A percentile compares a stretch with the other conserved stretches of the same genome.
These are phyloP conservation scores for Sebastes hubbsi DNA, from an alignment of 2,797 vertebrate species.

Conservation along the genomic window DNA sequence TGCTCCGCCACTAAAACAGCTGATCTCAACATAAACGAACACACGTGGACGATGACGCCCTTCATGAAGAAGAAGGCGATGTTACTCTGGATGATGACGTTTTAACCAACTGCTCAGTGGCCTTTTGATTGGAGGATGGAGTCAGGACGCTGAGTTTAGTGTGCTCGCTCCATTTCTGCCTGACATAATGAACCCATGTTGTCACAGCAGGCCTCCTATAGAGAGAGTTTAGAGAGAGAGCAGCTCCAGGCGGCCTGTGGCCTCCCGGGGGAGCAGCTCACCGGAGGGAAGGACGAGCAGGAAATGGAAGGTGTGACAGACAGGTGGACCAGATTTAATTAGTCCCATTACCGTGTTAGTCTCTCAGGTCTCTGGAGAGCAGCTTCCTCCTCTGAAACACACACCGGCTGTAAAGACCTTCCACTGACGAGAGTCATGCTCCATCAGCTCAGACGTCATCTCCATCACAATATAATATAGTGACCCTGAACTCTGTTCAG, in stretches of 20 bases:
- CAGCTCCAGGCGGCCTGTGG: not conserved
- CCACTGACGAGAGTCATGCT: not conserved
- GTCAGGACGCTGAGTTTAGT: not conserved
- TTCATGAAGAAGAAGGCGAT: not conserved
- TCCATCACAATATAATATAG: not conserved
- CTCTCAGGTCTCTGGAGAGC: conserved; percentile 4
- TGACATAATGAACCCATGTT: conserved; percentile 40
- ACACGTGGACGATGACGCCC: too few species aligned
- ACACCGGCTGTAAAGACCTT: not conserved
- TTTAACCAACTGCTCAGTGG: not conserved
- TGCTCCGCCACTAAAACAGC: too few species aligned
- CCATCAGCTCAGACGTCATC: not conserved
- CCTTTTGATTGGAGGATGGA: not conserved
- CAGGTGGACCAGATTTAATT: conserved; percentile 25
- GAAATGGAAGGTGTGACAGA: conserved; percentile 18
- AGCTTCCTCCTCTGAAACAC: not conserved
- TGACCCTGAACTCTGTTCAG: not conserved
- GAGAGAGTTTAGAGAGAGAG: not conserved
- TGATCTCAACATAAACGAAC: too few species aligned
- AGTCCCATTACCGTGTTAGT: conserved; percentile 9
- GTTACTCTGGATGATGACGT: not conserved
- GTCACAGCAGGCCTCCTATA: conserved; percentile 23
- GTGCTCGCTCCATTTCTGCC: not conserved
- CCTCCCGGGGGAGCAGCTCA: not conserved
- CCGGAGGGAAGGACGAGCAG: not conserved